phyloP scores from a whole-genome alignment of 2,113 vertebrate species.

The Vireo altiloquus region DNA sequence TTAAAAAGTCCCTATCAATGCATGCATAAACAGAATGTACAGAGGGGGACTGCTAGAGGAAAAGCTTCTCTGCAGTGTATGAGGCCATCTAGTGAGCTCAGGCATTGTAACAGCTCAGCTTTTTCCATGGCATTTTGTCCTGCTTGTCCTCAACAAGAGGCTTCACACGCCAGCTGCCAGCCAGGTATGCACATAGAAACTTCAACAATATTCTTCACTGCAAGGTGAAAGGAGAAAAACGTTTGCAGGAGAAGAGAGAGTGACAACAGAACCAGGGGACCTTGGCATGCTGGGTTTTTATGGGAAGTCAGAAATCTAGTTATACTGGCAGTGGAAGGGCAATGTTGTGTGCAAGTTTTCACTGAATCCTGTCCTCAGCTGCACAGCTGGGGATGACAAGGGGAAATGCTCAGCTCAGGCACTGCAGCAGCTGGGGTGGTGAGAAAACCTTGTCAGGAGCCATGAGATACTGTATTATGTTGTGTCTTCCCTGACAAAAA shows the following conservation, averaged over 20 bases:
- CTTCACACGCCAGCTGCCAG: neutral
- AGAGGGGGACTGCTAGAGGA: neutral
- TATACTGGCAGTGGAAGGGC: neutral
- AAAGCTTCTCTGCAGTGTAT: neutral
- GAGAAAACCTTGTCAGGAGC: neutral
- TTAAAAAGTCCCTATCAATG: neutral
- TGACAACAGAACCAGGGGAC: neutral
- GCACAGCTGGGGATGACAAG: neutral
- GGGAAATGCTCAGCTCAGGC: neutral
- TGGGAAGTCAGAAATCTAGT: neutral
- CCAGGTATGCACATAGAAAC: neutral
- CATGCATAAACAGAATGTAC: neutral
- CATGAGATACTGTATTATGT: fast-evolving
- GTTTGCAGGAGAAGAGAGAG: neutral
- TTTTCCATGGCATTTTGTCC: neutral
- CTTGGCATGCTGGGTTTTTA: neutral
- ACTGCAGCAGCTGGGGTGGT: fast-evolving
- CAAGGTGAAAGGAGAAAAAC: neutral
- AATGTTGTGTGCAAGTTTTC: neutral
- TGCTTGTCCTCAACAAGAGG: too few relatives aligned
- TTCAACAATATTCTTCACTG: neutral
- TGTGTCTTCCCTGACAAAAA: neutral
- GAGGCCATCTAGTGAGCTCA: constrained; percentile 63
- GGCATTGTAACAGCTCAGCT: neutral
- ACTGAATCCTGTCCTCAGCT: neutral